Conservation (phyloP, 2,888 invertebrate species). For the Osmoderma eremita region DNA sequence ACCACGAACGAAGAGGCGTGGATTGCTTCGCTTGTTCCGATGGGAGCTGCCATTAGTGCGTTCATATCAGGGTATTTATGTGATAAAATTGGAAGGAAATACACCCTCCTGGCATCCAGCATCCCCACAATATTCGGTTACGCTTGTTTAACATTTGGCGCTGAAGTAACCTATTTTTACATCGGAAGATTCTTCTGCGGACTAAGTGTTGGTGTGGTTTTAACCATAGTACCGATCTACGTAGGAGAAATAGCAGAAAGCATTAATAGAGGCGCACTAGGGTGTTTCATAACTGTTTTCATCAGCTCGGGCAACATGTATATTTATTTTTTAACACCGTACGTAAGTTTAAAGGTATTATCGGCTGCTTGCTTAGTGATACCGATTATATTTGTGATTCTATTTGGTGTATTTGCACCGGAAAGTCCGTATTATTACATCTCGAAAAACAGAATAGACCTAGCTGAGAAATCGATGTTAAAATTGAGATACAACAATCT, state of each 20-base stretch:
- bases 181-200: slow-evolving; percentile 45
- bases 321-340: slow-evolving; percentile 76
- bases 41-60: slow-evolving; percentile 73
- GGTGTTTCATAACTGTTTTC: slow-evolving; percentile 75
- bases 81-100: slow-evolving; percentile 72
- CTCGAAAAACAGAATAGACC: slow-evolving; percentile 66
- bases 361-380: slow-evolving; percentile 72
- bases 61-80: slow-evolving; percentile 74
- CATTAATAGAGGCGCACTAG: slow-evolving; percentile 80
- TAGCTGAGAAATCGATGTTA: slow-evolving; percentile 73
- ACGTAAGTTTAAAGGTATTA: slow-evolving; percentile 70
- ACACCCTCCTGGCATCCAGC: slow-evolving; percentile 70
- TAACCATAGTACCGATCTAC: slow-evolving; percentile 83
- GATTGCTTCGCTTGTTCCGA: slow-evolving; percentile 76
- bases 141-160: slow-evolving; percentile 42
- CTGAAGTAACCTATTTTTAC: slow-evolving; percentile 39
- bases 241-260: slow-evolving; percentile 86
- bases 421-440: slow-evolving; percentile 80
- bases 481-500: slow-evolving; percentile 71
- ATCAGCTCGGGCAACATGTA: slow-evolving; percentile 74
- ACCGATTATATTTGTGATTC: slow-evolving; percentile 59
- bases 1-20: slow-evolving; percentile 72
- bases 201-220: slow-evolving; percentile 69
- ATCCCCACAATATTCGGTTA: slow-evolving; percentile 70
- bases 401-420: slow-evolving; percentile 78